phyloP scores from a whole-genome alignment of 2,888 invertebrate species.

The Doris montereyensis region DNA sequence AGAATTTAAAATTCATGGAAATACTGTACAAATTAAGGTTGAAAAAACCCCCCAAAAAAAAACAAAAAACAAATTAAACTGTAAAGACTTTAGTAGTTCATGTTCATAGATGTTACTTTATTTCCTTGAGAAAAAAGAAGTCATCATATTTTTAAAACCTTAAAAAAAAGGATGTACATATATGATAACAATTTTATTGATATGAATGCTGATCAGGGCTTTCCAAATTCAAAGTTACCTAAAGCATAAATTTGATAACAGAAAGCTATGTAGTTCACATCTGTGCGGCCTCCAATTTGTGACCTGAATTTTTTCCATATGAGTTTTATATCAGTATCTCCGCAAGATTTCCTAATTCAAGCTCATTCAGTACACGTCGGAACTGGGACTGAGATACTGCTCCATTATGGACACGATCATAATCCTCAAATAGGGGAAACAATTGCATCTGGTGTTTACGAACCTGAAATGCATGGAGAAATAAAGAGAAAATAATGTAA shows the following conservation, averaged over 20 bases:
- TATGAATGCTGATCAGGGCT: no score
- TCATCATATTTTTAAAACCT: not conserved
- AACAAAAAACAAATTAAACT: no score
- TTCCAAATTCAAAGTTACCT: conserved; percentile 65
- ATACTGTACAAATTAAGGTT: no score
- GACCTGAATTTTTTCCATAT: conserved; percentile 70
- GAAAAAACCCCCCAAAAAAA: no score
- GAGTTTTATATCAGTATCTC: conserved; percentile 66
- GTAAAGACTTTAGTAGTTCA: not conserved
- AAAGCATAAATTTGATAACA: conserved; percentile 67
- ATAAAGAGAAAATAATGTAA: no score
- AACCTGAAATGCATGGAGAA: no score
- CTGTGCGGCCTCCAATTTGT: conserved; percentile 66
- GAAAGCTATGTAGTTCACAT: conserved; percentile 70
- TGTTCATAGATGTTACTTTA: not conserved
- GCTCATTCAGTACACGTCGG: conserved; percentile 69
- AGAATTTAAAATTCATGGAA: no score
- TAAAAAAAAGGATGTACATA: no score
- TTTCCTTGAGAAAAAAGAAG: not conserved
- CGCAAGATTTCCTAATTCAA: conserved; percentile 69
- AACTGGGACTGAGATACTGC: conserved; percentile 72
- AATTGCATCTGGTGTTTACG: conserved; percentile 70
- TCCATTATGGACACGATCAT: conserved; percentile 71
- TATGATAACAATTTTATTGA: not conserved
- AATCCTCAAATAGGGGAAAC: conserved; percentile 73